A percentile compares a stretch with the other conserved stretches of the same genome.
phyloP scores from a whole-genome alignment of 2,888 invertebrate genomes.

The Drosophila niveifrons region DNA sequence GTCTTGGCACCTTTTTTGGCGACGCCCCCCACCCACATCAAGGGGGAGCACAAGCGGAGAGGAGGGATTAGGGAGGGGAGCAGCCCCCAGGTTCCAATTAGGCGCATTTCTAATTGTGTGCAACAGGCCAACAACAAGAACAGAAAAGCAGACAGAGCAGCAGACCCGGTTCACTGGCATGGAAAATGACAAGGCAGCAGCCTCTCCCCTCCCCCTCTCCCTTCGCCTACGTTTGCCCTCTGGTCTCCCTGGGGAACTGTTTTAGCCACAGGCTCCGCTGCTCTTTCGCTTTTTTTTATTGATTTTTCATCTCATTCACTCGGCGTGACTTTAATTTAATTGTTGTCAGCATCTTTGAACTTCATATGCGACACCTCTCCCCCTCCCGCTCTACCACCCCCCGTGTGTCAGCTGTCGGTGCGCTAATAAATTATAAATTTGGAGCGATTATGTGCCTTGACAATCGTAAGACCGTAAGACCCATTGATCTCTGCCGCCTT shows the following conservation, averaged over 20 bases:
- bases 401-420: constrained; percentile 54
- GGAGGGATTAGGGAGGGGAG: neutral
- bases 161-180: constrained; percentile 67
- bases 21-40: neutral
- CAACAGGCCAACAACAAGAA: constrained; percentile 48
- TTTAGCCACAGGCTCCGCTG: constrained; percentile 19
- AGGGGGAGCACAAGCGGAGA: neutral
- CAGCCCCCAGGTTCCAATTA: constrained; percentile 67
- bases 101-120: constrained; percentile 62
- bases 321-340: constrained; percentile 77
- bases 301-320: constrained; percentile 51
- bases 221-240: neutral
- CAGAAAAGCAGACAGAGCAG: neutral
- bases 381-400: neutral
- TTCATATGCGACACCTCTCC: constrained; percentile 29
- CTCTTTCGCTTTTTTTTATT: constrained; percentile 55
- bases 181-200: constrained; percentile 64
- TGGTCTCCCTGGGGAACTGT: constrained; percentile 21
- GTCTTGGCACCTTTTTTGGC: constrained; percentile 29
- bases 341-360: constrained; percentile 82
- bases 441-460: constrained; percentile 72
- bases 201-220: neutral
- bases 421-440: constrained; percentile 73
- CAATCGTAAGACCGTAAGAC: constrained; percentile 38
- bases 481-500: constrained; percentile 67